Evolutionary conservation across 2,797 vertebrate genomes (phyloP), one percentile per base, ranked within the genome.

Genomic region (Channa striata): DNA sequence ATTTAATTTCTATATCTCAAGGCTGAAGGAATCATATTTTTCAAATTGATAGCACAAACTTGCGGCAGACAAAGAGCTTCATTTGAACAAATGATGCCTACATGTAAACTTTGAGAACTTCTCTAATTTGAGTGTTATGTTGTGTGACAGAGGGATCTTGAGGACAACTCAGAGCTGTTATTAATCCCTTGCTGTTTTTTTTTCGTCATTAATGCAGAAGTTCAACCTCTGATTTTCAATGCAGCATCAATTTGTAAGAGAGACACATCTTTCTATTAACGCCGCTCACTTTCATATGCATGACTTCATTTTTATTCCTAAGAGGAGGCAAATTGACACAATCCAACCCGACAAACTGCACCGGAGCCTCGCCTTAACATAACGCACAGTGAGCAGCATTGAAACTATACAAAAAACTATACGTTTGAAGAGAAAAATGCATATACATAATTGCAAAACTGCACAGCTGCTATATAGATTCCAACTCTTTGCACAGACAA

Each of bases 271-370:
- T 80, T 87, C 69, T 70, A 61, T 84, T 84, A 64, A 21, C 47
- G 65, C 67, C 60, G 50, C 80, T 79, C 69, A 63, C 82, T 84
- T 85, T 87, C 58, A 83, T 77, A 88, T 80, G 88, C 83, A 81
- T 65, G 64, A 61, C 46, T 78, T 75, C 43, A 58, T 68, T 65
- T 74, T 72, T 64, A 47, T 78, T 82, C 67, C 50, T 37, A 23
- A 74, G 75, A 58, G 66, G 53, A 78, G 57, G 73, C 80, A 85
- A 87, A 90, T 87, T 69, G 81, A 86, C 78, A 85, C 83, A 80
- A 74, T 77, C 73, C 71, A 53, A 65, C 51, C 61, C 75, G 77
- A 57, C 40, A 64, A 23, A 60, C 51, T 61, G 69, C 65, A 78
- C 12, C 23, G 63, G 34, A 68, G 62, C 68, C 71, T 65, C 1